phyloP scores from a whole-genome alignment of 2,888 invertebrate genomes.

The Eupithecia exiguata region DNA sequence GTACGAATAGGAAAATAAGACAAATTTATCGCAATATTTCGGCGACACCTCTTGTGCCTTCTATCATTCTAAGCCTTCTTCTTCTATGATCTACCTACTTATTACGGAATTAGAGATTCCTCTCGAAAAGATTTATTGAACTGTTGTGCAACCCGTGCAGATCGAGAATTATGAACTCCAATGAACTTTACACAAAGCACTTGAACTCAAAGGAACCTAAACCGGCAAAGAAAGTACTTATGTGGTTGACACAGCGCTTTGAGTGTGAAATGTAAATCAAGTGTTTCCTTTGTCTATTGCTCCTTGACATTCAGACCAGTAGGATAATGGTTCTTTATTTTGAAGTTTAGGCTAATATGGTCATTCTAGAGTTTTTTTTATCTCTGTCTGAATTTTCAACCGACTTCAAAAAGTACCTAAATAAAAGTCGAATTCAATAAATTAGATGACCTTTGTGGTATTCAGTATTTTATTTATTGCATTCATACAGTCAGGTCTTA shows the following conservation, averaged over 20 bases:
- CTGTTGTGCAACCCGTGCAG: background rate
- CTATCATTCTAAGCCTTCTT: too few species aligned
- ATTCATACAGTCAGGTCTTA: too few species aligned
- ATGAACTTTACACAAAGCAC: background rate
- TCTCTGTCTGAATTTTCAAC: too few species aligned
- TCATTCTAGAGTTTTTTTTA: background rate
- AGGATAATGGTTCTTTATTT: background rate
- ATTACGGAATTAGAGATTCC: background rate
- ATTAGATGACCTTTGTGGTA: too few species aligned
- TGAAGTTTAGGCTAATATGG: background rate
- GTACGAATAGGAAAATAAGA: too few species aligned
- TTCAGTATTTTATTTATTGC: too few species aligned
- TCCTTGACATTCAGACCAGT: constrained; percentile 5
- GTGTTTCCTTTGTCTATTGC: constrained; percentile 8
- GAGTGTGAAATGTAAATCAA: constrained; percentile 1
- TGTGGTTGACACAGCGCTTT: constrained; percentile 11
- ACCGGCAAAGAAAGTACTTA: constrained; percentile 35
- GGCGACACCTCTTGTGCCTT: too few species aligned
- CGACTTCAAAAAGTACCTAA: too few species aligned
- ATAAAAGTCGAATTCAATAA: too few species aligned
- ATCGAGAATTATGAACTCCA: background rate
- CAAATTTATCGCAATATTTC: too few species aligned
- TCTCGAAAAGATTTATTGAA: background rate
- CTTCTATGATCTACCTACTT: too few species aligned
- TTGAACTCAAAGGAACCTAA: background rate